Conservation (phyloP, 1,140 invertebrate genomes). For the Zaprionus ghesquierei region DNA sequence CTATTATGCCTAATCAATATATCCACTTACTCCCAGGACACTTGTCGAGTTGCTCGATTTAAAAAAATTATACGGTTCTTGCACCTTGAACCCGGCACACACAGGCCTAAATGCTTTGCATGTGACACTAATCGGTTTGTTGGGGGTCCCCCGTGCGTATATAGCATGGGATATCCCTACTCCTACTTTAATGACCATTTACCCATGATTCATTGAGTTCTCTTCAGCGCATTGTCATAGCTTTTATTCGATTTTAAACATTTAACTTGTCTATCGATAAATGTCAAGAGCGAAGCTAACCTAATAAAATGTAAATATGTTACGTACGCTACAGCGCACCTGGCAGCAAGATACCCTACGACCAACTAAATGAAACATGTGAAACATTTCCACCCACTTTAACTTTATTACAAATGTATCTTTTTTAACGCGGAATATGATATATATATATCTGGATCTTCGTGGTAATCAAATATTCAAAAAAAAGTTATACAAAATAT, state of each 20-base stretch:
- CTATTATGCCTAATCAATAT: slow-evolving; percentile 9
- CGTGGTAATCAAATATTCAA: too few relatives aligned
- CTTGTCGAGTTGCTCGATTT: slow-evolving; percentile 10
- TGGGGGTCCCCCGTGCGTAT: neutral
- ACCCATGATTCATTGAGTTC: neutral
- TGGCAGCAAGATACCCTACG: too few relatives aligned
- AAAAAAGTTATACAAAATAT: too few relatives aligned
- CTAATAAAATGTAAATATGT: neutral
- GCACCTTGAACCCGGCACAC: neutral
- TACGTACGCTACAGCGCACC: too few relatives aligned
- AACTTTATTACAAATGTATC: too few relatives aligned
- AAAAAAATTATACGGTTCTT: slow-evolving; percentile 25
- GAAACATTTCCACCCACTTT: too few relatives aligned
- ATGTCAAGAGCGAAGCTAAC: neutral
- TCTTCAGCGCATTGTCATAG: neutral
- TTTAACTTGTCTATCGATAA: neutral
- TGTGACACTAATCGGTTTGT: neutral
- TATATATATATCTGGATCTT: too few relatives aligned
- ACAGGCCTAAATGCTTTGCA: neutral
- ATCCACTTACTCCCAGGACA: neutral
- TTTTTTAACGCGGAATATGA: too few relatives aligned
- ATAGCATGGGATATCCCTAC: too few relatives aligned
- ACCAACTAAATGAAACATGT: too few relatives aligned
- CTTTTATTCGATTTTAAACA: neutral
- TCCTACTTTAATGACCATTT: neutral